Evolutionary conservation across 2,113 vertebrate genomes (phyloP), one percentile per base, ranked within the genome.

Genomic region (Caracal caracal): DNA sequence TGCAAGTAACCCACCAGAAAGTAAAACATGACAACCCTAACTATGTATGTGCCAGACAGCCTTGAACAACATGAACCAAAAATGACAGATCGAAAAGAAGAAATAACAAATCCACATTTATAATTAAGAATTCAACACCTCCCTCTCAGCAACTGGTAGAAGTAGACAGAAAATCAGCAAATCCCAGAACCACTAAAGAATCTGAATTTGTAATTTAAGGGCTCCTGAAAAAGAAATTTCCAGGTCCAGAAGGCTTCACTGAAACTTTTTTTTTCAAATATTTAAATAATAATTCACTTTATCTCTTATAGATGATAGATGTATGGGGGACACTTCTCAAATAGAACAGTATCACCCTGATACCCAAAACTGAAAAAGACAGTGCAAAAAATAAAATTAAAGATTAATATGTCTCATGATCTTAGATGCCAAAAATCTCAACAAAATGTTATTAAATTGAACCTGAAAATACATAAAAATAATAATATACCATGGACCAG

Each of bases 151-250:
- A 75, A 47, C 24, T 85, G 35, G 33, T 75, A 66, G 30, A 90
- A 80, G n/a, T 37, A 66, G 47, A 94, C 10, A 80, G 59, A 88
- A 89, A 53, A 93, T 51, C 33, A 76, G 22, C 30, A 81, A 87
- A 80, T 81, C 11, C 20, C 47, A 75, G 59, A 91, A 75, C 13
- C 75, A 82, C 40, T 81, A 76, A 94, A 91, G 10, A 75, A 51
- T 91, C 51, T 82, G 19, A 94, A 68, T 96, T 66, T 66, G 24
- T 82, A 66, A 82, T 33, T 73, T 90, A 86, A 40, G 76, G 53
- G 0, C 15, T 96, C 56, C 8, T 4, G 2, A 86, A 68, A 84
- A 89, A 88, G 5, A 66, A 66, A 66, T 68, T 11, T 87, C 43
- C 33, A 86, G 37, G 24, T 68, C 12, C 56, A 15, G 22, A 94